phyloP scores from a whole-genome alignment of 2,113 vertebrate species.

The Pao palembangensis region DNA sequence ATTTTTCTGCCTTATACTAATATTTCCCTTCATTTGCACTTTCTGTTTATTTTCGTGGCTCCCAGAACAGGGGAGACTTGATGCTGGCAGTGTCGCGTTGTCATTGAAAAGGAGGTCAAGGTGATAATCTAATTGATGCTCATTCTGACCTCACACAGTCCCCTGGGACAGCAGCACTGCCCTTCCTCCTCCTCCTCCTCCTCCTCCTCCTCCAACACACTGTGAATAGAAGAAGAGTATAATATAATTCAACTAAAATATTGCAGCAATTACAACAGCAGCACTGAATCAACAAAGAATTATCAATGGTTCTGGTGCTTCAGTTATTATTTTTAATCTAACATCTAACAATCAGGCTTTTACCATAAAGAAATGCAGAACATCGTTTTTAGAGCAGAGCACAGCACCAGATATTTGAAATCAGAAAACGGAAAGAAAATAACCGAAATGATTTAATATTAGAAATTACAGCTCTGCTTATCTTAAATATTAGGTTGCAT shows the following conservation, averaged over 20 bases:
- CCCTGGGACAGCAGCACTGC: conserved; percentile 6
- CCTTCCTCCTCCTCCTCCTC: conserved; percentile 3
- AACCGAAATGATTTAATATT: too few species aligned
- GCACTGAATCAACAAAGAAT: too few species aligned
- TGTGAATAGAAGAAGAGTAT: not conserved
- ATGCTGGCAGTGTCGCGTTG: not conserved
- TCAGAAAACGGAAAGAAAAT: too few species aligned
- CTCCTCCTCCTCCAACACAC: not conserved
- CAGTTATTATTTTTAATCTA: too few species aligned
- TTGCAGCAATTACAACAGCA: too few species aligned
- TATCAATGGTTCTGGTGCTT: too few species aligned
- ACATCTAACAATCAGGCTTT: too few species aligned
- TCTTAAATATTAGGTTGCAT: too few species aligned
- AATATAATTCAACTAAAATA: not conserved
- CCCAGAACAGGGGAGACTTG: not conserved
- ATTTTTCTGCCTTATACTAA: conserved; percentile 4
- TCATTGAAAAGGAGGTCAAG: conserved; percentile 44
- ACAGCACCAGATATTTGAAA: too few species aligned
- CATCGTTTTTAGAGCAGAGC: not conserved
- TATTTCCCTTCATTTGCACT: not conserved
- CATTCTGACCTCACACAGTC: conserved; percentile 1
- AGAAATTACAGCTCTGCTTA: too few species aligned
- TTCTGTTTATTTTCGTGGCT: not conserved
- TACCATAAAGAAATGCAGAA: not conserved
- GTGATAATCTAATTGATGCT: conserved; percentile 45